Percentiles rank a stretch among this genome's conserved stretches.
Evolutionary conservation across 2,888 invertebrate species (phyloP).

Genomic region (Thalpophila matura): DNA sequence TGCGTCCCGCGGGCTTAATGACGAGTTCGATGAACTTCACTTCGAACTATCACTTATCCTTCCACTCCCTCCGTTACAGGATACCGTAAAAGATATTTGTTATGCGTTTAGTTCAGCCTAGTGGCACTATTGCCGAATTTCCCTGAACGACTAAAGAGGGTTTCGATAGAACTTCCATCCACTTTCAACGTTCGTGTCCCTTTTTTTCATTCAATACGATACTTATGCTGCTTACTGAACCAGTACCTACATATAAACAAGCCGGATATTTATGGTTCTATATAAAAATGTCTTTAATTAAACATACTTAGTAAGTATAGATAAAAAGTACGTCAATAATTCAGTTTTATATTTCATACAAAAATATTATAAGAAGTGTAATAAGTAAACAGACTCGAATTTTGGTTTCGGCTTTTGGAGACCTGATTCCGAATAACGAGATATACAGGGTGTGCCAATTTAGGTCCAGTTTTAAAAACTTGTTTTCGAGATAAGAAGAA

Average conservation of each 20-base stretch:
- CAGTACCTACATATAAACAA: slow-evolving; percentile 10
- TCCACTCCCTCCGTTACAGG: slow-evolving; percentile 57
- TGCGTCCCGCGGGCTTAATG: slow-evolving; percentile 44
- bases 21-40: slow-evolving; percentile 59
- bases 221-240: slow-evolving; percentile 1
- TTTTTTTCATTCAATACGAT: slow-evolving; percentile 25
- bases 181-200: slow-evolving; percentile 19
- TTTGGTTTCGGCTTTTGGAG: slow-evolving; percentile 22
- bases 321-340: slow-evolving; percentile 18
- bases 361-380: slow-evolving; percentile 30
- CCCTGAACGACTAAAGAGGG: slow-evolving; percentile 30
- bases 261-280: slow-evolving; percentile 13
- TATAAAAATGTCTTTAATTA: slow-evolving; percentile 38
- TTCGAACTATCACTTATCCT: slow-evolving; percentile 60
- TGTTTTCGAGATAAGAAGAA: slow-evolving; percentile 42
- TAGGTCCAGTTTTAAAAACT: slow-evolving; percentile 59
- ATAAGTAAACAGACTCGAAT: slow-evolving; percentile 31
- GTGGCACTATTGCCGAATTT: slow-evolving; percentile 60
- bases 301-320: slow-evolving; percentile 8
- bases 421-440: slow-evolving; percentile 39
- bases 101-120: slow-evolving; percentile 60
- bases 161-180: slow-evolving; percentile 17
- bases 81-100: slow-evolving; percentile 61
- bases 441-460: slow-evolving; percentile 53
- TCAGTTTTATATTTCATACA: slow-evolving; percentile 19